A percentile compares a stretch with the other conserved stretches of the same genome.
Evolutionary conservation across 2,888 invertebrate species (phyloP).

Genomic region (Heteromurus nitidus): DNA sequence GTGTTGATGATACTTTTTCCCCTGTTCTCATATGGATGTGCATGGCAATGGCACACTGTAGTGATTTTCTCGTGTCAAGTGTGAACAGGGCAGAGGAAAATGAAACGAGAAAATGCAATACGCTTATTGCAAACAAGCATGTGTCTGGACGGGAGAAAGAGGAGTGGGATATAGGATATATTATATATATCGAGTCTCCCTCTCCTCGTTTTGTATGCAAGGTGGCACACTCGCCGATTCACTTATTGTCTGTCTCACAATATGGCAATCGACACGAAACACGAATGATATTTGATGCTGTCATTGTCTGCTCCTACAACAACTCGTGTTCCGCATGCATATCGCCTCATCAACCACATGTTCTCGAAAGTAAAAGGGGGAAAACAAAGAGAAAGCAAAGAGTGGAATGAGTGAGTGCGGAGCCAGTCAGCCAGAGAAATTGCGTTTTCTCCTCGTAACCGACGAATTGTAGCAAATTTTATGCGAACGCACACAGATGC

Average conservation of each 20-base stretch:
- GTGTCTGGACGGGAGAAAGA: too few species aligned
- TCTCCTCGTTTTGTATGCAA: constrained; percentile 37
- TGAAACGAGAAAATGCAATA: constrained; percentile 22
- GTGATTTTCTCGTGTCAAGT: constrained; percentile 2
- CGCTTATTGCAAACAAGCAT: neutral
- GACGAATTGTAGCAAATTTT: too few species aligned
- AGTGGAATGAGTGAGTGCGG: too few species aligned
- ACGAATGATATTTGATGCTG: constrained; percentile 37
- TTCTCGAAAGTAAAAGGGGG: neutral
- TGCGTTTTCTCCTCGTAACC: too few species aligned
- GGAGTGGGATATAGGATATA: neutral
- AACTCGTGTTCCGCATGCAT: constrained; percentile 49
- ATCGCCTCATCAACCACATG: constrained; percentile 44
- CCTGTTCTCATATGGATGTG: neutral
- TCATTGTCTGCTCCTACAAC: constrained; percentile 20
- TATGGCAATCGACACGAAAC: constrained; percentile 38
- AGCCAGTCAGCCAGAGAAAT: too few species aligned
- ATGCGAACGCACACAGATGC: too few species aligned
- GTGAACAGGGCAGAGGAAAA: constrained; percentile 6
- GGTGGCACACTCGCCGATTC: constrained; percentile 29
- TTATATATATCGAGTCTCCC: neutral
- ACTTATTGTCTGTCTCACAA: constrained; percentile 41
- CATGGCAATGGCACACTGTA: neutral
- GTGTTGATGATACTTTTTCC: constrained; percentile 4
- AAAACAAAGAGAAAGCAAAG: neutral